A percentile compares a stretch with the other conserved stretches of the same genome.
Evolutionary conservation across 2,113 vertebrate species (phyloP).

Genomic region (Meleagris gallopavo): DNA sequence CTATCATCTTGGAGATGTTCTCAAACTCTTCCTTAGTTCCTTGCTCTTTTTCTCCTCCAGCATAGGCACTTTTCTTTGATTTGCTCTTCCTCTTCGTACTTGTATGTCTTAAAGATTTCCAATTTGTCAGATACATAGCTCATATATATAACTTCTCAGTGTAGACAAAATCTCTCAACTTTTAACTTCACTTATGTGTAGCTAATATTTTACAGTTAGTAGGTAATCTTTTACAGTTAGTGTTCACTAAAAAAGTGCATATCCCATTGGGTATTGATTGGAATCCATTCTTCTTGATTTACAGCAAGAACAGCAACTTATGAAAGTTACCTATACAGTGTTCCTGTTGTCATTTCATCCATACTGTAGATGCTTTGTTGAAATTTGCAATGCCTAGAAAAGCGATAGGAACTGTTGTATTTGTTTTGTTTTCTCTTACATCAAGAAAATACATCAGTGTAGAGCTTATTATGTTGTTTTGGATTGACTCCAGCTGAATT

Average conservation of each 20-base stretch:
- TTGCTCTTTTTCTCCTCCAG: not conserved
- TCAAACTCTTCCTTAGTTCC: not conserved
- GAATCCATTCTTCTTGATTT: not conserved
- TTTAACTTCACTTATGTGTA: not conserved
- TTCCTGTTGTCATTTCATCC: not conserved
- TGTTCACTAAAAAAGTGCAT: not conserved
- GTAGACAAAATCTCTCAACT: not conserved
- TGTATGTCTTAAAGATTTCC: not conserved
- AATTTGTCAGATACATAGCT: not conserved
- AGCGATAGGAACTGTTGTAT: not conserved
- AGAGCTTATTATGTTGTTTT: not conserved
- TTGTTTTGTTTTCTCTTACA: not conserved
- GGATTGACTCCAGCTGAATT: not conserved
- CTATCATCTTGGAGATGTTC: not conserved
- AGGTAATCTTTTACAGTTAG: not conserved
- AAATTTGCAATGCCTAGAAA: not conserved
- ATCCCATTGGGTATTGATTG: not conserved
- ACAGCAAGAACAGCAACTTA: not conserved
- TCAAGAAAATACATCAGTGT: not conserved
- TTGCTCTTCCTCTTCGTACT: not conserved
- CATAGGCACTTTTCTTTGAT: not conserved
- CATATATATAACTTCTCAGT: not conserved
- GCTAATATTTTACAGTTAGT: not conserved
- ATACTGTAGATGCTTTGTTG: not conserved
- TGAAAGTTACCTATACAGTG: rapidly evolving